Evolutionary conservation across 2,888 invertebrate genomes (phyloP), one percentile per base, ranked within the genome.

Genomic region (Drosophila koepferae): DNA sequence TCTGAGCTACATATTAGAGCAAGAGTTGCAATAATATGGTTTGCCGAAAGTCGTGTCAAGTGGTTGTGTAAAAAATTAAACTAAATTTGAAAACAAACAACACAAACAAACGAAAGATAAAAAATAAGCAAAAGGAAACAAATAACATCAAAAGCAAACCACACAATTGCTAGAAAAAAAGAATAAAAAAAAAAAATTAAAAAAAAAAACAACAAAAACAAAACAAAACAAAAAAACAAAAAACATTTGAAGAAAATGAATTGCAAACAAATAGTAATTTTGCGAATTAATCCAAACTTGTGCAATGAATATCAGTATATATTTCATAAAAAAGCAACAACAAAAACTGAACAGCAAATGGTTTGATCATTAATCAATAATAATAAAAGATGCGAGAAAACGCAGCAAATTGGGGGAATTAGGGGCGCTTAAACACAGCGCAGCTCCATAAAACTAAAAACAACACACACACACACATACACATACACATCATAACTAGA

Each of bases 11-110:
- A 16, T 38, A 38, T 38, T 38, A 38, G 16, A 38, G 62, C 58
- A 34, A 46, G 38, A 63, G 51, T 63, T 68, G n/a, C 36, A 40
- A 20, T 9, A 34, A 40, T 51, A 66, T 77, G 81, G 77, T 78
- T 88, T 88, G 89, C 83, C 86, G 81, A 82, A 74, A 76, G 76
- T 49, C 54, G 76, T 79, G 76, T 79, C 60, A 60, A 64, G 78
- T 86, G 89, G 85, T 85, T 81, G 84, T 82, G 87, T 80, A 58
- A 53, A 60, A 75, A 77, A 60, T 10, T 16, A 73, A 78, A 67
- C 28, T 44, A 51, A 66, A 73, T 41, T 49, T 46, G 51, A 61
- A n/a, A 40, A 40, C 40, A n/a, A 61, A 60, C 51, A 61, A 53
- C 41, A 31, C 4, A 36, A 23, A 58, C 4, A 34, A 43, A 10